Conservation (phyloP, 2,113 vertebrate genomes). For the Perca flavescens region DNA sequence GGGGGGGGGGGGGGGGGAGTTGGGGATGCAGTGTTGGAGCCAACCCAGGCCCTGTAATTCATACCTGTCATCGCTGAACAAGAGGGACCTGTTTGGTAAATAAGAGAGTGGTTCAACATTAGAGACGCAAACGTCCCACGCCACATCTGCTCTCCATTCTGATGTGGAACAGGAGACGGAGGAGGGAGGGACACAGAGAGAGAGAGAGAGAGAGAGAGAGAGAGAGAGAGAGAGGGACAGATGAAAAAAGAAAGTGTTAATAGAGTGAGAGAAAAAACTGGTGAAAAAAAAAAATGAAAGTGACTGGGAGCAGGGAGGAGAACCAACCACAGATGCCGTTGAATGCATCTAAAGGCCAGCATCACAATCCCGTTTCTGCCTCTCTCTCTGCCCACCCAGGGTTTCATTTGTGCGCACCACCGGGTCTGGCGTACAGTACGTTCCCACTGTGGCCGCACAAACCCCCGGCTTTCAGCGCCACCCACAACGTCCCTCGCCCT, state of each 20-base stretch:
- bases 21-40: constrained; percentile 11
- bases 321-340: background rate
- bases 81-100: constrained; percentile 76
- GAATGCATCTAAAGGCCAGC: constrained; percentile 41
- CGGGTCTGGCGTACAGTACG: constrained; percentile 18
- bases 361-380: constrained; percentile 36
- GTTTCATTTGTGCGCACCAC: constrained; percentile 20
- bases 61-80: constrained; percentile 70
- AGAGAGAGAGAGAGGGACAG: constrained; percentile 10
- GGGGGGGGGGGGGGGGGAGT: background rate
- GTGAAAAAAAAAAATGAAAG: background rate
- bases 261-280: constrained; percentile 46
- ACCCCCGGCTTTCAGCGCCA: constrained; percentile 54
- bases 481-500: constrained; percentile 45
- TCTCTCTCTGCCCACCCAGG: constrained; percentile 61
- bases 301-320: background rate
- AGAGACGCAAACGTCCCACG: constrained; percentile 23
- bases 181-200: background rate
- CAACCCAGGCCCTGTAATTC: constrained; percentile 57
- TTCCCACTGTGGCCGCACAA: constrained; percentile 35
- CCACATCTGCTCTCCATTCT: constrained; percentile 76
- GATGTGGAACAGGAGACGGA: constrained; percentile 26
- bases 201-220: background rate
- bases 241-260: constrained; percentile 32
- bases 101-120: constrained; percentile 53